Conservation (phyloP, 2,113 vertebrate species). For the Corythornis vintsioides region DNA sequence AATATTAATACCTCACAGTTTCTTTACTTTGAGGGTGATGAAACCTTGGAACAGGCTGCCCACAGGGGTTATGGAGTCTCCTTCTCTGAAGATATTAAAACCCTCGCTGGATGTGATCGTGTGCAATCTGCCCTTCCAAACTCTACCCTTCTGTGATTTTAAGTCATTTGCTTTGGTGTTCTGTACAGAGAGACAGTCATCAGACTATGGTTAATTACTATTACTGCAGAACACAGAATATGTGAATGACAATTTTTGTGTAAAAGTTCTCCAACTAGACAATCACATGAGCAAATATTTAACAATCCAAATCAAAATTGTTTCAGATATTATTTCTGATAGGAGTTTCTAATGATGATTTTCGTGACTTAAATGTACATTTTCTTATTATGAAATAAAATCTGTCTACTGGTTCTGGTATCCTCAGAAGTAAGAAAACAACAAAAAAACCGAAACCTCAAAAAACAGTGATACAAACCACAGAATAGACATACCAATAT, state of each 20-base stretch:
- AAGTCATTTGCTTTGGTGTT: background rate
- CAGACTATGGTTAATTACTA: background rate
- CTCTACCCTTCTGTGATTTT: no score
- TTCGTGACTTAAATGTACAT: background rate
- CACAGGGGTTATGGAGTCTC: no score
- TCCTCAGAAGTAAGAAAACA: background rate
- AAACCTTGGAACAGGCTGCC: no score
- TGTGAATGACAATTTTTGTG: background rate
- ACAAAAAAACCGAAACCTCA: background rate
- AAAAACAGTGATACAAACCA: background rate
- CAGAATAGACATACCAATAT: background rate
- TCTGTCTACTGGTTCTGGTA: background rate
- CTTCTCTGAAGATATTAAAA: no score
- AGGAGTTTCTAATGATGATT: background rate
- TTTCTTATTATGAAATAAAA: background rate
- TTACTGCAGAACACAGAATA: accelerated
- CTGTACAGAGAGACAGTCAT: background rate
- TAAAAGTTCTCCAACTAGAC: background rate
- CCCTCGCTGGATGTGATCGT: no score
- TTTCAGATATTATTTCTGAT: background rate
- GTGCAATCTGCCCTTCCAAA: no score
- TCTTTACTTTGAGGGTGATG: background rate
- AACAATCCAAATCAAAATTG: background rate
- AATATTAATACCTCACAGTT: background rate
- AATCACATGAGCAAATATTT: background rate